These are phyloP conservation scores for Numenius phaeopus DNA, from an alignment of 2,797 vertebrate genomes.

Conservation along the genomic window DNA sequence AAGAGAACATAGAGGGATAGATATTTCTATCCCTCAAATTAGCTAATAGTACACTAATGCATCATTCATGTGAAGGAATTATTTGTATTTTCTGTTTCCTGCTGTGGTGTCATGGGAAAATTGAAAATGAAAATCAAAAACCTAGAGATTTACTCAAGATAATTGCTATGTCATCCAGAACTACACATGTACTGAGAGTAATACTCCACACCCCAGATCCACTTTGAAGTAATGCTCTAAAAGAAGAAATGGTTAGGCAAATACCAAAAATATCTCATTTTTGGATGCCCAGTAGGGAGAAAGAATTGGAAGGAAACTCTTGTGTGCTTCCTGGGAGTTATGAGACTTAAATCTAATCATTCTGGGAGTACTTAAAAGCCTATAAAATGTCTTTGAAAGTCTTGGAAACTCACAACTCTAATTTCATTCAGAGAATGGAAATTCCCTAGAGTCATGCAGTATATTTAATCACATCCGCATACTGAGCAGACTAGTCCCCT, in stretches of 20 bases:
- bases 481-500: not conserved
- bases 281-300: not conserved
- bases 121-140: not conserved
- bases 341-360: not conserved
- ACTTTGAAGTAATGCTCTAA: not conserved
- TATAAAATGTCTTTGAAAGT: not conserved
- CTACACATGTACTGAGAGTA: not conserved
- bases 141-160: not conserved
- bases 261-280: not conserved
- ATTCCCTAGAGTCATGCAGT: not conserved
- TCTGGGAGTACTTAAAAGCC: not conserved
- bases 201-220: not conserved
- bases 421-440: not conserved
- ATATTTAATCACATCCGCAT: not conserved
- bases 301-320: not conserved
- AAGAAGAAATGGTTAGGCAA: not conserved
- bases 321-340: not conserved
- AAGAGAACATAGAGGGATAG: not conserved
- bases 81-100: not conserved
- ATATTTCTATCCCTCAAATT: not conserved
- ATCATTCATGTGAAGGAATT: not conserved
- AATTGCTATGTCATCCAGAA: not conserved
- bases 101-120: not conserved
- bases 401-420: not conserved
- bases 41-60: not conserved